Evolutionary conservation across 2,113 vertebrate species (phyloP).

Genomic region (Syrmaticus mikado): DNA sequence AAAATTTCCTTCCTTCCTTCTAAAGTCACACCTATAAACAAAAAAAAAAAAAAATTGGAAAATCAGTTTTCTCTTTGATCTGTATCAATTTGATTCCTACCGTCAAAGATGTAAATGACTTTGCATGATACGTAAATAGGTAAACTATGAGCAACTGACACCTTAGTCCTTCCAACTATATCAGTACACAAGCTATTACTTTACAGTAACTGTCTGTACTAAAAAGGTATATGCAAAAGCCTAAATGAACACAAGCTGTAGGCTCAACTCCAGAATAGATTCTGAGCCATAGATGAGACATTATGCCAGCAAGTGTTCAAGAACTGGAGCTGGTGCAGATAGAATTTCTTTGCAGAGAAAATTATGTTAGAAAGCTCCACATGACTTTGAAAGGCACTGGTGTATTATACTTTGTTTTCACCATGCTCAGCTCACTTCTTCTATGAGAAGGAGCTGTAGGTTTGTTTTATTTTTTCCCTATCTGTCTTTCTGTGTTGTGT

Average conservation of each 20-base stretch:
- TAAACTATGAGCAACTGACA: slow-evolving; percentile 27
- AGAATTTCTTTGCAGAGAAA: neutral
- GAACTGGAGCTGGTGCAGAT: neutral
- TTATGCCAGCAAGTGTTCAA: neutral
- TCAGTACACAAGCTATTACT: slow-evolving; percentile 6
- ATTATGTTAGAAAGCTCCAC: neutral
- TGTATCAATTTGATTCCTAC: slow-evolving; percentile 2
- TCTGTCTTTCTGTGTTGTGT: neutral
- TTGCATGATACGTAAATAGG: neutral
- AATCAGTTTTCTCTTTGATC: slow-evolving; percentile 32
- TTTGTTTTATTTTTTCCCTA: accelerated
- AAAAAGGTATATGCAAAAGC: slow-evolving; percentile 38
- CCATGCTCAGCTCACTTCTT: neutral
- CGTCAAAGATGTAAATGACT: slow-evolving; percentile 10
- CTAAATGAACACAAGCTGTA: slow-evolving; percentile 55
- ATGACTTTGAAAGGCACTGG: neutral
- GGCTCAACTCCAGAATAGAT: neutral
- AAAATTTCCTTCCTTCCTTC: slow-evolving; percentile 38
- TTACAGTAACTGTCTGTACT: slow-evolving; percentile 19
- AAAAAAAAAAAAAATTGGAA: slow-evolving; percentile 50
- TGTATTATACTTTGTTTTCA: neutral
- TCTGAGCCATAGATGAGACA: neutral
- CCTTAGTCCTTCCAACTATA: slow-evolving; percentile 30
- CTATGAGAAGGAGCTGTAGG: neutral
- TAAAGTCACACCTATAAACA: slow-evolving; percentile 39